phyloP scores from a whole-genome alignment of 2,797 vertebrate species.

The Spinibarbus caldwelli region DNA sequence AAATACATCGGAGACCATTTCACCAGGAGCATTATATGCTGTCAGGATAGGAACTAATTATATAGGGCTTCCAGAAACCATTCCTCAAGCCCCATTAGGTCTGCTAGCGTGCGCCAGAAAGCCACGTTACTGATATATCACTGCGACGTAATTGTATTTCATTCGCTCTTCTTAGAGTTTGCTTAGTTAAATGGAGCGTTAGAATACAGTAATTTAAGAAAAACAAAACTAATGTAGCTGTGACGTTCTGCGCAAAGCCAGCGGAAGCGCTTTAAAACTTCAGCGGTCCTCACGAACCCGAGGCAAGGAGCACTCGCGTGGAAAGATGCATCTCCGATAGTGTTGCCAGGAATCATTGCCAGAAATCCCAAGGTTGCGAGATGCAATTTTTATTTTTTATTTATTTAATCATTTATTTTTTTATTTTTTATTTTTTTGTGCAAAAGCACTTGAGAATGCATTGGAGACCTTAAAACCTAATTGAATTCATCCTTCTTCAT shows the following conservation, averaged over 20 bases:
- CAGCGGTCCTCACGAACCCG: neutral
- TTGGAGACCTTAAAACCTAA: constrained; percentile 25
- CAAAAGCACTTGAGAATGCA: constrained; percentile 9
- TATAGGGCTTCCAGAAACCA: constrained; percentile 16
- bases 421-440: neutral
- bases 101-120: neutral
- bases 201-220: constrained; percentile 18
- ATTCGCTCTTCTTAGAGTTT: constrained; percentile 29
- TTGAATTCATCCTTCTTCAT: constrained; percentile 50
- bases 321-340: neutral
- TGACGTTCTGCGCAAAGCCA: constrained; percentile 9
- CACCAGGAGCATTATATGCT: constrained; percentile 25
- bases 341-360: neutral
- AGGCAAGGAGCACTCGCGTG: neutral
- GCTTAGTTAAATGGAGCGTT: constrained; percentile 40
- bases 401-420: neutral
- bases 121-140: constrained; percentile 18
- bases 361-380: constrained; percentile 22
- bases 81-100: constrained; percentile 37
- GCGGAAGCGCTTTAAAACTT: constrained; percentile 9
- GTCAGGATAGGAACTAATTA: constrained; percentile 44
- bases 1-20: constrained; percentile 41
- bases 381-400: neutral
- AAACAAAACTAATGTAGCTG: constrained; percentile 16
- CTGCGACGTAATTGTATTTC: constrained; percentile 31